These are phyloP conservation scores for Aurelia coerulea DNA, from an alignment of 30 jellyfish, hydroid and myxozoan genomes.

Conservation along the genomic window DNA sequence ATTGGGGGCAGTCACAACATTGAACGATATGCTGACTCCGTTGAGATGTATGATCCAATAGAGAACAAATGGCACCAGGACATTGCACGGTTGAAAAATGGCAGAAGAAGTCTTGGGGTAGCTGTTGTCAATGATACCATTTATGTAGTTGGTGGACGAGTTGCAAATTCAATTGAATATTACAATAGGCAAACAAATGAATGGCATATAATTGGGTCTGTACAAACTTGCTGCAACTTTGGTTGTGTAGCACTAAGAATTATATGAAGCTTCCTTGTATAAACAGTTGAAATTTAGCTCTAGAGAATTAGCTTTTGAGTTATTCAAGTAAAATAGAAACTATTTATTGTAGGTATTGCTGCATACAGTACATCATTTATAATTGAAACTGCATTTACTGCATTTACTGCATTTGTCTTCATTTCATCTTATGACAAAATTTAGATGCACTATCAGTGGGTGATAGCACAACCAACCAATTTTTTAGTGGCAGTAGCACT, in stretches of 20 bases:
- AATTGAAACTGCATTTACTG: no score
- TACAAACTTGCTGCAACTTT: constrained; percentile 89
- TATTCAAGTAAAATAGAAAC: no score
- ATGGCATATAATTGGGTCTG: constrained; percentile 95
- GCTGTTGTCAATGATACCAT: constrained; percentile 92
- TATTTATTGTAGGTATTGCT: no score
- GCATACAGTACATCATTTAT: no score
- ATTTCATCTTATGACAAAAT: no score
- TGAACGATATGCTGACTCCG: constrained; percentile 93
- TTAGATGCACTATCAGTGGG: no score
- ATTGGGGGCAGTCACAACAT: constrained; percentile 97
- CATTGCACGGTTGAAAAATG: constrained; percentile 84
- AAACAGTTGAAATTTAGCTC: no score
- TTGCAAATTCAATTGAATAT: constrained; percentile 94
- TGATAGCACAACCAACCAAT: no score
- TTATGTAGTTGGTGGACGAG: constrained; percentile 98
- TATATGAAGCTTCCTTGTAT: constrained; percentile 19
- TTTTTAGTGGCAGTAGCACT: no score
- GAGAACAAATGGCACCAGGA: constrained; percentile 76
- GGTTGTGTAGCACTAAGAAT: constrained; percentile 97
- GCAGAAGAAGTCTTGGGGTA: constrained; percentile 95
- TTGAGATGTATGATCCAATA: constrained; percentile 87
- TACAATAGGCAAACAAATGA: constrained; percentile 71
- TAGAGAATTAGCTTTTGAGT: no score
- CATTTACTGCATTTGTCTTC: no score